These are phyloP conservation scores for Eumacrocentrus americanus DNA, from an alignment of 2,888 invertebrate genomes.

Conservation along the genomic window DNA sequence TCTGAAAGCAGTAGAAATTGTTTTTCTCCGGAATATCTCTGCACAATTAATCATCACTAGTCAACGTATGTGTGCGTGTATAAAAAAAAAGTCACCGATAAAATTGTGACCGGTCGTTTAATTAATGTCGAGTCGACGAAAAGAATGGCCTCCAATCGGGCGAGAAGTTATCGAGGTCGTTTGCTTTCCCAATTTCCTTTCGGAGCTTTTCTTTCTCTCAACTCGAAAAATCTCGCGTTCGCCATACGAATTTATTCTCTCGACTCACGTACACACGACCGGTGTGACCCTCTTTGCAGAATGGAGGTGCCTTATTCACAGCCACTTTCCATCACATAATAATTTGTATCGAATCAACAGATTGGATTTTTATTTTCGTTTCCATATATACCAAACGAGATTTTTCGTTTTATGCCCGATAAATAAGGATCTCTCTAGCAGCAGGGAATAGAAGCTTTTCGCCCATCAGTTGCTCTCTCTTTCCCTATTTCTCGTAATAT, in stretches of 20 bases:
- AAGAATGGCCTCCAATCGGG: neutral
- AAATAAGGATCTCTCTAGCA: neutral
- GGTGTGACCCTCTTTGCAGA: neutral
- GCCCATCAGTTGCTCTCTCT: too few species aligned
- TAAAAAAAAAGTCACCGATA: neutral
- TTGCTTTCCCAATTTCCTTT: constrained; percentile 8
- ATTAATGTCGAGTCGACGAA: neutral
- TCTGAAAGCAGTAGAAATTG: too few species aligned
- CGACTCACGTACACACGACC: neutral
- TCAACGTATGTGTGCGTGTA: neutral
- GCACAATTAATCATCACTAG: too few species aligned
- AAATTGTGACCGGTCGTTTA: neutral
- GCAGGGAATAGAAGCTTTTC: too few species aligned
- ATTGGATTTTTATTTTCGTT: constrained; percentile 6
- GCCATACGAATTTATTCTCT: constrained; percentile 5
- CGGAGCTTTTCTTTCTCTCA: neutral
- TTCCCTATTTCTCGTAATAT: neutral
- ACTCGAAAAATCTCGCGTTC: neutral
- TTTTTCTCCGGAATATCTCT: too few species aligned
- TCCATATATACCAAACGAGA: neutral
- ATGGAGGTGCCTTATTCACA: constrained; percentile 9
- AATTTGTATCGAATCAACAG: constrained; percentile 12
- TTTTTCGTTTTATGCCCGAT: neutral
- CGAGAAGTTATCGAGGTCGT: neutral
- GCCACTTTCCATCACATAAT: constrained; percentile 9